These are phyloP conservation scores for Lasioglossum morio DNA, from an alignment of 2,888 invertebrate species.

Conservation along the genomic window DNA sequence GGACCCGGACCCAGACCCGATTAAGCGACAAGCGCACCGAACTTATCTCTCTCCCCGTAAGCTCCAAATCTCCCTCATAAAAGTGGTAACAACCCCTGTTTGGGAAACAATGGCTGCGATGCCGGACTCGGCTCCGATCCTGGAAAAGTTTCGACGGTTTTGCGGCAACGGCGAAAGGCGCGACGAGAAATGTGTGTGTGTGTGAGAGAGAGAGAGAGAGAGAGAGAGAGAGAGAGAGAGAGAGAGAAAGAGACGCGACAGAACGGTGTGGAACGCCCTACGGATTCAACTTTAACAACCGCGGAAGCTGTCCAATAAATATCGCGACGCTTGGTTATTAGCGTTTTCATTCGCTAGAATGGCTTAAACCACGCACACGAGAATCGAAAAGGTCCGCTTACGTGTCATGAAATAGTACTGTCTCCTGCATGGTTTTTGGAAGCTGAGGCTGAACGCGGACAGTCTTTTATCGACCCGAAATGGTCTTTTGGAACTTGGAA, in stretches of 20 bases:
- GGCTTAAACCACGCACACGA: neutral
- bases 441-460: neutral
- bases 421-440: neutral
- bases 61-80: constrained; percentile 81
- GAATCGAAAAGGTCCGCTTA: neutral
- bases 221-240: constrained; percentile 7
- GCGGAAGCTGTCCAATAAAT: constrained; percentile 81
- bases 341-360: constrained; percentile 81
- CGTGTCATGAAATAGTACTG: neutral
- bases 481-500: neutral
- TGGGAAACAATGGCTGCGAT: constrained; percentile 77
- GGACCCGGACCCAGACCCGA: constrained; percentile 45
- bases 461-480: too few relatives aligned
- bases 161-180: constrained; percentile 37
- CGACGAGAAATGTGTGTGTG: constrained; percentile 37
- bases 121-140: constrained; percentile 45
- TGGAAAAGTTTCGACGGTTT: constrained; percentile 63
- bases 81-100: constrained; percentile 81
- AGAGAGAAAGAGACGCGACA: constrained; percentile 12
- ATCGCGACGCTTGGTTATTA: constrained; percentile 82
- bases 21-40: constrained; percentile 72
- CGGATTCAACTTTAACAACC: constrained; percentile 62
- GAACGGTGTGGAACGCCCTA: constrained; percentile 14
- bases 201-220: too few relatives aligned
- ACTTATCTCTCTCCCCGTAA: constrained; percentile 80